Evolutionary conservation across 2,888 invertebrate species (phyloP).

Genomic region (Gerosis bhagava): DNA sequence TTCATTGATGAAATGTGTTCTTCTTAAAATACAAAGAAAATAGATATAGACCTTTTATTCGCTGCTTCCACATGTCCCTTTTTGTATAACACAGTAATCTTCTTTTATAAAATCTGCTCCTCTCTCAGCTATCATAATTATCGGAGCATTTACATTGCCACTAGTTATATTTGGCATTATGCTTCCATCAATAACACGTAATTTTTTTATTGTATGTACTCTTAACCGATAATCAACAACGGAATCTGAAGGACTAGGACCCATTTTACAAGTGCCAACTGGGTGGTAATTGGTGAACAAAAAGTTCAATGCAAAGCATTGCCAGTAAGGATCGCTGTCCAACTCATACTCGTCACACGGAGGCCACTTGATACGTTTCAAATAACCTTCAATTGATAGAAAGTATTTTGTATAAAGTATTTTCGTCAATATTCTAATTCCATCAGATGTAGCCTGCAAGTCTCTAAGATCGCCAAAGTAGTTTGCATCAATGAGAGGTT

Average conservation of each 20-base stretch:
- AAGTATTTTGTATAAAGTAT: constrained; percentile 48
- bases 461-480: constrained; percentile 83
- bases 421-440: constrained; percentile 48
- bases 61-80: neutral
- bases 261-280: constrained; percentile 84
- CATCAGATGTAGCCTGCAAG: constrained; percentile 49
- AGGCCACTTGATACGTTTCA: constrained; percentile 46
- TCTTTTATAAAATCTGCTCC: constrained; percentile 88
- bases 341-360: constrained; percentile 45
- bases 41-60: too few relatives aligned
- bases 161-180: constrained; percentile 90
- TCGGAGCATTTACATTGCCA: constrained; percentile 90
- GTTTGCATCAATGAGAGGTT: constrained; percentile 84
- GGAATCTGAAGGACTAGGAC: constrained; percentile 50
- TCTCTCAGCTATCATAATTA: constrained; percentile 91
- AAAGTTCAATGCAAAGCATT: constrained; percentile 71
- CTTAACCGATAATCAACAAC: constrained; percentile 80
- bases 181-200: constrained; percentile 89
- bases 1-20: too few relatives aligned
- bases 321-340: constrained; percentile 52
- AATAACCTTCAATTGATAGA: constrained; percentile 44
- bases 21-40: too few relatives aligned
- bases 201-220: constrained; percentile 83
- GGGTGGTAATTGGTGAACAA: constrained; percentile 84
- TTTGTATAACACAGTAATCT: constrained; percentile 31